A percentile compares a stretch with the other conserved stretches of the same genome.
Conservation (phyloP, 1,140 invertebrate species). For the Drosophila mojavensis region DNA sequence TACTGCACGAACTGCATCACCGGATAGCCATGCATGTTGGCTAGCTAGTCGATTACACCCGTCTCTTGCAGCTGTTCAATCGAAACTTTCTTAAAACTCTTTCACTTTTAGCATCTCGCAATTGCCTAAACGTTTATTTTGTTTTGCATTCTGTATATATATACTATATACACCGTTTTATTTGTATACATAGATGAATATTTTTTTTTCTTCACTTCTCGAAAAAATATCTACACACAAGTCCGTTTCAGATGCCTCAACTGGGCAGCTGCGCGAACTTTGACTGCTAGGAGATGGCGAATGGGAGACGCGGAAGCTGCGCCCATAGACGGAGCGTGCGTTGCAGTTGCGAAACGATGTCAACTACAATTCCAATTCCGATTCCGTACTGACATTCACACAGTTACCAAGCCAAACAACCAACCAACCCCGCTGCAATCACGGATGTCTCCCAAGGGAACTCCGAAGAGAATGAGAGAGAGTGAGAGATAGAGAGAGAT, state of each 20-base stretch:
- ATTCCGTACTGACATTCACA: conserved; percentile 69
- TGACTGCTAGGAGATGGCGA: conserved; percentile 12
- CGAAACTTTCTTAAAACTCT: not conserved
- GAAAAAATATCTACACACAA: conserved; percentile 78
- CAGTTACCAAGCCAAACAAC: conserved; percentile 56
- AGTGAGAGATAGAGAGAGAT: conserved; percentile 2
- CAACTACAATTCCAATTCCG: conserved; percentile 51
- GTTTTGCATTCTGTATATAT: not conserved
- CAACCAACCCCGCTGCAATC: conserved; percentile 30
- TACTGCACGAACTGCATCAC: conserved; percentile 87
- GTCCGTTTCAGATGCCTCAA: conserved; percentile 41
- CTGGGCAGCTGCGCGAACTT: conserved; percentile 60
- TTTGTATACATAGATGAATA: conserved; percentile 16
- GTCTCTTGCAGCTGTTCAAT: not conserved
- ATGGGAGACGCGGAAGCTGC: conserved; percentile 46
- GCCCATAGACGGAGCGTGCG: conserved; percentile 43
- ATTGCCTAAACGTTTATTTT: no score
- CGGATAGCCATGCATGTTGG: conserved; percentile 86
- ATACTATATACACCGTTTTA: not conserved
- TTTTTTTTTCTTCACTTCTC: conserved; percentile 48
- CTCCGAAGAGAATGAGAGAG: not conserved
- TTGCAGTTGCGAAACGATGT: conserved; percentile 78
- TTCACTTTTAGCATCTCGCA: not conserved
- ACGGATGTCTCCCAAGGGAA: conserved; percentile 38
- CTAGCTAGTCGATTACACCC: not conserved